These are phyloP conservation scores for Nylanderia fulva DNA, from an alignment of 1,140 invertebrate genomes.

Conservation along the genomic window DNA sequence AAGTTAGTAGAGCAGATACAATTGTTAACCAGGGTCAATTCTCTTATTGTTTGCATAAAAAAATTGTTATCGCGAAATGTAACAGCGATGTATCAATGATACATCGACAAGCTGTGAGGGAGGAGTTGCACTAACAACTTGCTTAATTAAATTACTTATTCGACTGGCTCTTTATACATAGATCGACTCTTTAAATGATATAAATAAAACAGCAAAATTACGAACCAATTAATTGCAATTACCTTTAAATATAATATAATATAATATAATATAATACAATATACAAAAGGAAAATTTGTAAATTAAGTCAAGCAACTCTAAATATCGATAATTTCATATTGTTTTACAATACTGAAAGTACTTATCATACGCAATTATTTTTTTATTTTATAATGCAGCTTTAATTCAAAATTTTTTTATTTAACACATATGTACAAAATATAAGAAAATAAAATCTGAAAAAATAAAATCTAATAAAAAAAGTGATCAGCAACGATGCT, in stretches of 20 bases:
- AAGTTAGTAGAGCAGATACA: constrained; percentile 22
- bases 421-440: background rate
- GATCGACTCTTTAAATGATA: background rate
- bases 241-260: too few species aligned
- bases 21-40: constrained; percentile 7
- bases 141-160: background rate
- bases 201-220: background rate
- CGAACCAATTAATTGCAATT: background rate
- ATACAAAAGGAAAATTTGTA: background rate
- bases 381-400: background rate
- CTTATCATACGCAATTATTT: too few species aligned
- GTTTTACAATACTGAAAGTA: too few species aligned
- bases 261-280: too few species aligned
- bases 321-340: too few species aligned
- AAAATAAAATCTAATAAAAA: constrained; percentile 15
- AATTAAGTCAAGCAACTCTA: background rate
- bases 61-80: constrained; percentile 33
- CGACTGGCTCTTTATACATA: background rate
- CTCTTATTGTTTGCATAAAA: background rate
- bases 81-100: background rate
- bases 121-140: constrained; percentile 23
- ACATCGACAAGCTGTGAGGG: background rate
- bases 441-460: background rate
- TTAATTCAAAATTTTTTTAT: background rate
- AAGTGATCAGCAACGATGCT: background rate